These are phyloP conservation scores for Acanthosepion esculentum DNA, from an alignment of 2,888 invertebrate species.

Conservation along the genomic window DNA sequence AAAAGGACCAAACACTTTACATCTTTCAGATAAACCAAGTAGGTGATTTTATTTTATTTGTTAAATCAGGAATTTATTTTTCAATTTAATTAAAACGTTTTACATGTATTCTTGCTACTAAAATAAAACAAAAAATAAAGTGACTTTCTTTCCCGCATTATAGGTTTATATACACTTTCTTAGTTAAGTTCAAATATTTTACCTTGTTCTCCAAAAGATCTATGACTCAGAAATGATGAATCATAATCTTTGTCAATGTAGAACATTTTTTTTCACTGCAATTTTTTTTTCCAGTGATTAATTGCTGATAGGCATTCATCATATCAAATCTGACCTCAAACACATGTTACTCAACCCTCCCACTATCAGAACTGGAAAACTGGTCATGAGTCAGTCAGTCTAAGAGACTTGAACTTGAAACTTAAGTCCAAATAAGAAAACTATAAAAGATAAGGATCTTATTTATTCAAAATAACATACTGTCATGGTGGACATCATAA, in stretches of 20 bases:
- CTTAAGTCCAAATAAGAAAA: background rate
- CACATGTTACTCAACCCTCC: background rate
- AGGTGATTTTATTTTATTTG: too few species aligned
- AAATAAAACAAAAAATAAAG: too few species aligned
- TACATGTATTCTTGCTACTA: too few species aligned
- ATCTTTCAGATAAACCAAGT: too few species aligned
- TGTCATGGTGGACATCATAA: background rate
- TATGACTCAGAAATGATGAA: background rate
- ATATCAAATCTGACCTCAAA: too few species aligned
- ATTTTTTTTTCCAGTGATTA: background rate
- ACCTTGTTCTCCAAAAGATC: background rate
- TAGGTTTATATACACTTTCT: background rate
- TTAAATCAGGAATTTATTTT: too few species aligned
- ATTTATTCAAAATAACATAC: background rate
- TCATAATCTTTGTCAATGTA: background rate
- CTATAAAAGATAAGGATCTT: background rate
- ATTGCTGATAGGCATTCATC: background rate
- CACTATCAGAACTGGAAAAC: background rate
- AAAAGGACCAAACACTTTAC: too few species aligned
- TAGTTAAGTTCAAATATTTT: background rate
- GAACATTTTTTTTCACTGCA: background rate
- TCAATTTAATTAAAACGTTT: too few species aligned
- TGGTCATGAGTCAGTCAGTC: background rate
- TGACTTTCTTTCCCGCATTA: background rate
- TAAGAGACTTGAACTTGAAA: background rate